Conservation (phyloP, 2,113 vertebrate species). For the Pao palembangensis region DNA sequence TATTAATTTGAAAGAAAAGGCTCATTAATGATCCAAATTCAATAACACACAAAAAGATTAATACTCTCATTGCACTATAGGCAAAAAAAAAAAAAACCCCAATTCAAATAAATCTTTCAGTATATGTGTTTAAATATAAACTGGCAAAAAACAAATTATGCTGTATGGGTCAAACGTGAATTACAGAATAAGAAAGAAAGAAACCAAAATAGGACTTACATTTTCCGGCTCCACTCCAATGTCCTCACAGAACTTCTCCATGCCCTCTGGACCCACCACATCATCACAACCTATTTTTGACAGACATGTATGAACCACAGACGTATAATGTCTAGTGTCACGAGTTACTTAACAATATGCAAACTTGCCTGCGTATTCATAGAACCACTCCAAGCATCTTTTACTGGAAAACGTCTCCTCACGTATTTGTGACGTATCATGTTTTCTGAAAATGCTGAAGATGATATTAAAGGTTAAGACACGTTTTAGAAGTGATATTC, state of each 20-base stretch:
- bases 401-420: slow-evolving; percentile 95
- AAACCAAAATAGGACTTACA: slow-evolving; percentile 69
- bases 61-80: too few species aligned
- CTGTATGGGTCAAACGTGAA: too few species aligned
- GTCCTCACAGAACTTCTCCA: slow-evolving; percentile 99
- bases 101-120: too few species aligned
- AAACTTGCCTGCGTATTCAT: slow-evolving; percentile 91
- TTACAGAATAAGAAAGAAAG: not conserved
- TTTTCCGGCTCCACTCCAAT: slow-evolving; percentile 99
- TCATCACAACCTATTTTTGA: slow-evolving; percentile 85
- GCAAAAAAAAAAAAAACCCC: too few species aligned
- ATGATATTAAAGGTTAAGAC: slow-evolving; percentile 36
- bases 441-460: slow-evolving; percentile 93
- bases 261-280: slow-evolving; percentile 94
- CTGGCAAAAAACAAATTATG: too few species aligned
- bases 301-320: not conserved
- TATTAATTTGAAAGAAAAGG: too few species aligned
- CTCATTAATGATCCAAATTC: too few species aligned
- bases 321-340: not conserved
- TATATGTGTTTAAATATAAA: too few species aligned
- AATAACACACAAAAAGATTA: too few species aligned
- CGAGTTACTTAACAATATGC: not conserved
- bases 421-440: slow-evolving; percentile 88
- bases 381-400: slow-evolving; percentile 98
- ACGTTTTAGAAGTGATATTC: not conserved